A percentile compares a stretch with the other conserved stretches of the same genome.
These are phyloP conservation scores for Aurelia aurita DNA, from an alignment of 30 jellyfish, hydroid and myxozoan genomes.

Conservation along the genomic window DNA sequence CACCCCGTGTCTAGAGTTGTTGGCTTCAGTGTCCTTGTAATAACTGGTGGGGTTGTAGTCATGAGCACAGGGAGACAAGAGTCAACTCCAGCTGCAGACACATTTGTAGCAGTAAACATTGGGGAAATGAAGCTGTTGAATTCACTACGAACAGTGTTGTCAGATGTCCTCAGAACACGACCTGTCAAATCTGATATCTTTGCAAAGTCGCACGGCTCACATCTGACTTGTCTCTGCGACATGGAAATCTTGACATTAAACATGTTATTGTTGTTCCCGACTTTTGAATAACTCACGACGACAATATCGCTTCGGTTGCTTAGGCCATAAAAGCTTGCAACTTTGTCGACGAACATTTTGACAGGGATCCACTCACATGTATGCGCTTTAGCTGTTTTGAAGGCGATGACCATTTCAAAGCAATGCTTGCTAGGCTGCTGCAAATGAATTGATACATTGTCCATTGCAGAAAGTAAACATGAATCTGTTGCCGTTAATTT, in stretches of 20 bases:
- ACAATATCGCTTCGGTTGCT: not conserved
- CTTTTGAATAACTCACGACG: constrained; percentile 9
- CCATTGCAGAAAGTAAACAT: constrained; percentile 5
- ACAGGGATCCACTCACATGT: constrained; percentile 34
- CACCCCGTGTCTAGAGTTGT: not conserved
- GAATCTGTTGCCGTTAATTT: constrained; percentile 33
- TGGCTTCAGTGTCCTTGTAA: not conserved
- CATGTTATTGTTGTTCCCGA: not conserved
- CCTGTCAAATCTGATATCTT: constrained; percentile 12
- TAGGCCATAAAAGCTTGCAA: constrained; percentile 45
- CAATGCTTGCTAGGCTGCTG: constrained; percentile 31
- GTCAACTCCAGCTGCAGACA: constrained; percentile 2
- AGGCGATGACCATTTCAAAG: constrained; percentile 11
- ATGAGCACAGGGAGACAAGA: constrained; percentile 19
- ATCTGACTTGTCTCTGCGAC: not conserved
- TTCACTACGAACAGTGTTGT: not conserved
- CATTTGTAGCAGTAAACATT: not conserved
- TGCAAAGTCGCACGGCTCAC: constrained; percentile 35
- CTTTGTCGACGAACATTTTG: constrained; percentile 6
- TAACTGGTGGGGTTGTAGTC: constrained; percentile 23
- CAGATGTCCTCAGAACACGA: not conserved
- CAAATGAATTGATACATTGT: constrained; percentile 6
- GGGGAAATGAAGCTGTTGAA: constrained; percentile 41
- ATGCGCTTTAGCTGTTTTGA: not conserved
- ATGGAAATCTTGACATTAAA: not conserved